These are phyloP conservation scores for Silurus aristotelis DNA, from an alignment of 2,797 vertebrate species.

Conservation along the genomic window DNA sequence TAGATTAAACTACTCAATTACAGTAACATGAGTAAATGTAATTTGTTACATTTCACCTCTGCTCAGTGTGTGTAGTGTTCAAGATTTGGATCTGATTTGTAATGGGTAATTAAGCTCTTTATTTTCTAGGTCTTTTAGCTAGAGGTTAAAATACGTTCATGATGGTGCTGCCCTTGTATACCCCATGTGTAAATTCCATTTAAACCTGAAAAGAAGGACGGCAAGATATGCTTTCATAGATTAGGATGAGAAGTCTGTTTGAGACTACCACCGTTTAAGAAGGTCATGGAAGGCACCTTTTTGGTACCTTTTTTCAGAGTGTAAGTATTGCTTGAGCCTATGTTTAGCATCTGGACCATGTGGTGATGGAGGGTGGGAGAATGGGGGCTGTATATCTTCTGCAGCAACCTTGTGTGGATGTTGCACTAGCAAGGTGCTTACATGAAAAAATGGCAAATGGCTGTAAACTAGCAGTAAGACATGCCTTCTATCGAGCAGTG, in stretches of 20 bases:
- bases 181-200: neutral
- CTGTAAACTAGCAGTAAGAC: neutral
- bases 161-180: neutral
- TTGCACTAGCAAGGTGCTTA: neutral
- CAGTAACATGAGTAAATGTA: too few species aligned
- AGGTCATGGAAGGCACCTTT: neutral
- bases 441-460: constrained; percentile 10
- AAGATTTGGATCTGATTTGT: neutral
- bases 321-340: neutral
- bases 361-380: neutral
- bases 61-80: neutral
- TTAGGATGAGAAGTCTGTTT: neutral
- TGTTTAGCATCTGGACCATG: neutral
- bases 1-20: too few species aligned
- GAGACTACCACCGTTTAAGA: neutral
- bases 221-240: neutral
- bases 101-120: neutral
- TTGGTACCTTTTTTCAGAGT: neutral
- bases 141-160: neutral
- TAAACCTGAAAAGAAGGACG: neutral
- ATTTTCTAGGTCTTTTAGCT: neutral
- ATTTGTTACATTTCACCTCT: too few species aligned
- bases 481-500: neutral
- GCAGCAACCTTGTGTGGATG: neutral
- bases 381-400: neutral